Evolutionary conservation across 2,797 vertebrate species (phyloP).

Genomic region (Petrocephalus schoutedeni): DNA sequence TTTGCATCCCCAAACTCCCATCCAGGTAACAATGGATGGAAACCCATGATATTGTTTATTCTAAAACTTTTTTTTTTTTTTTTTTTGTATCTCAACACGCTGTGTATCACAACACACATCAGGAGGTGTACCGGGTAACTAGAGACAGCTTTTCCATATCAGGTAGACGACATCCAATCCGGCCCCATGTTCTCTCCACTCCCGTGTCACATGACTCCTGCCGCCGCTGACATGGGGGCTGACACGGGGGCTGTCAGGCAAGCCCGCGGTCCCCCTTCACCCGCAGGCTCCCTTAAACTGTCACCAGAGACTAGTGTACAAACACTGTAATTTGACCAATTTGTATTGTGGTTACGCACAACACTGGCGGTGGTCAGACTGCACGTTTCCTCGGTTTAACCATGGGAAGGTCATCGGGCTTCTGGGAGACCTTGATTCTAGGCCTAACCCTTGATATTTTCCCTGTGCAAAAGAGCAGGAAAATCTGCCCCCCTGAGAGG

Average conservation of each 20-base stretch:
- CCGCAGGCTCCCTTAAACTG: constrained; percentile 37
- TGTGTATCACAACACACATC: constrained; percentile 50
- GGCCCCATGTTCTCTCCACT: constrained; percentile 49
- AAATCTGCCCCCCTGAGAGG: not conserved
- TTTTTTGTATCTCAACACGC: not conserved
- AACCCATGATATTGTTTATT: not conserved
- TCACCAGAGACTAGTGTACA: constrained; percentile 43
- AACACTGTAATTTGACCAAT: constrained; percentile 48
- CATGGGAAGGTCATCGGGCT: not conserved
- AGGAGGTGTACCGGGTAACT: constrained; percentile 62
- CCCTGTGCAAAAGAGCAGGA: not conserved
- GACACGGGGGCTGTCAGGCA: constrained; percentile 35
- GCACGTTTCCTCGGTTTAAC: constrained; percentile 29
- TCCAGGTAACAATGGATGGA: not conserved
- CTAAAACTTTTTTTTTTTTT: not conserved
- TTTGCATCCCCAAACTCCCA: not conserved
- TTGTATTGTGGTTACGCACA: constrained; percentile 38
- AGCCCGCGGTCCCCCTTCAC: constrained; percentile 41
- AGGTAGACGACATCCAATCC: constrained; percentile 60
- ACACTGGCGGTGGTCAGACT: constrained; percentile 25
- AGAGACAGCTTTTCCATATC: constrained; percentile 62
- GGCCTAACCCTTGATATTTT: not conserved
- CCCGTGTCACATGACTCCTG: constrained; percentile 44
- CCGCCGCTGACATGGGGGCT: constrained; percentile 31
- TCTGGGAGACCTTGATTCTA: not conserved